phyloP scores from a whole-genome alignment of 2,113 vertebrate genomes.

The mouse (Mus musculus) region GRCm39 chr10:99939001-99939500 shows the following conservation, averaged over 20 bases:
- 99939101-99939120: not conserved
- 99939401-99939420: not conserved
- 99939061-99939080: slow-evolving; percentile 21
- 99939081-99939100: not conserved
- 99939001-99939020: not conserved
- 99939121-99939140: not conserved
- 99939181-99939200: not conserved
- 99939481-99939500: not conserved
- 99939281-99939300: slow-evolving; percentile 16
- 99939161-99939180: not conserved
- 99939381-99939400: not conserved
- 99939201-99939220: not conserved
- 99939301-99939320: slow-evolving; percentile 10
- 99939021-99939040: not conserved
- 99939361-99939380: not conserved
- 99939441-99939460: not conserved
- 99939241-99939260: not conserved
- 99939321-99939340: not conserved
- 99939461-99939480: not conserved
- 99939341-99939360: not conserved
- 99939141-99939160: slow-evolving; percentile 14
- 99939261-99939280: not conserved
- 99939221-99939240: not conserved
- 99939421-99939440: not conserved
- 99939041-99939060: not conserved